phyloP scores from a whole-genome alignment of 2,888 invertebrate genomes.

The Dusona sp. region DNA sequence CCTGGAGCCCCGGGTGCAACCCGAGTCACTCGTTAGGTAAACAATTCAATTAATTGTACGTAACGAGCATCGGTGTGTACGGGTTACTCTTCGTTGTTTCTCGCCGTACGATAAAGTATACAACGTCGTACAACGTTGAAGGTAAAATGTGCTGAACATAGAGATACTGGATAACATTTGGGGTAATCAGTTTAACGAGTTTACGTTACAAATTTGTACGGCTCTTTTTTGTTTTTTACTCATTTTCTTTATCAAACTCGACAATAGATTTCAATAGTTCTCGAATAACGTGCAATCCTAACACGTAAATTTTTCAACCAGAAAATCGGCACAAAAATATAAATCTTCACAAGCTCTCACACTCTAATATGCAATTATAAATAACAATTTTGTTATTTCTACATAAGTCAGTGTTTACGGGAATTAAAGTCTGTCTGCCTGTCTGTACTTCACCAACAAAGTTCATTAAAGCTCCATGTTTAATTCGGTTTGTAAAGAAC shows the following conservation, averaged over 20 bases:
- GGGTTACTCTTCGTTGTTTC: constrained; percentile 14
- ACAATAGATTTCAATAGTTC: neutral
- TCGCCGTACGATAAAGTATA: constrained; percentile 24
- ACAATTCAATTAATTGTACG: constrained; percentile 77
- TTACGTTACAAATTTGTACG: neutral
- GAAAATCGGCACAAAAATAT: no score
- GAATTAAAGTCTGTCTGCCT: neutral
- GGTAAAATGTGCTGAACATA: neutral
- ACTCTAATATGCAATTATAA: neutral
- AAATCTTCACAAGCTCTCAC: no score
- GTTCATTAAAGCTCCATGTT: neutral
- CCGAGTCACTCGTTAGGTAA: constrained; percentile 73
- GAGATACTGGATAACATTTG: neutral
- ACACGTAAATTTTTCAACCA: no score
- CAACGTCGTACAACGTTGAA: neutral
- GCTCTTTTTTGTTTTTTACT: neutral
- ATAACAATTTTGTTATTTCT: neutral
- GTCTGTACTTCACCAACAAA: neutral
- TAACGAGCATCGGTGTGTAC: constrained; percentile 65
- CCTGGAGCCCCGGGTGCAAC: constrained; percentile 31
- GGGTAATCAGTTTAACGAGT: neutral
- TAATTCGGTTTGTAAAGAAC: neutral
- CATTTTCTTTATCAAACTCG: neutral
- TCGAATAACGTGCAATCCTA: neutral
- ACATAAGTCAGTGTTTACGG: neutral